Evolutionary conservation across 2,797 vertebrate species (phyloP).

Genomic region (Nyctibius grandis): DNA sequence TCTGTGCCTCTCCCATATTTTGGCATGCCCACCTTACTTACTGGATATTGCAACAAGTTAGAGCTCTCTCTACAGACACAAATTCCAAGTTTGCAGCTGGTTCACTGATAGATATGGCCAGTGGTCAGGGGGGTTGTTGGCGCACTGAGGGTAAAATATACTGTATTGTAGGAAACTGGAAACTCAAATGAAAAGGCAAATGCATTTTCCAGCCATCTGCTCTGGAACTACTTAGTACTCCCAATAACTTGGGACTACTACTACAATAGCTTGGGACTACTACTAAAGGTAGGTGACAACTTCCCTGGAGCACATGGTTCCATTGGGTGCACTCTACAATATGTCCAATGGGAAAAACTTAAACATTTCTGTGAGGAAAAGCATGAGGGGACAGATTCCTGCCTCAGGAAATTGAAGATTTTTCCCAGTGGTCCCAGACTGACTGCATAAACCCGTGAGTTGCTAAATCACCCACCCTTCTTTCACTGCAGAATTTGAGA

Average conservation of each 20-base stretch:
- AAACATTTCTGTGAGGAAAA: not conserved
- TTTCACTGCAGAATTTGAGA: not conserved
- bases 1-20: not conserved
- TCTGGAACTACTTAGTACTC: not conserved
- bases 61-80: not conserved
- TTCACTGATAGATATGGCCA: not conserved
- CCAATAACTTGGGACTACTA: not conserved
- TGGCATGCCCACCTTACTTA: not conserved
- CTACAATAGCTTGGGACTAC: not conserved
- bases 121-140: not conserved
- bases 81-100: not conserved
- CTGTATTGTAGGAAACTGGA: not conserved
- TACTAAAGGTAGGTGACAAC: not conserved
- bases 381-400: not conserved
- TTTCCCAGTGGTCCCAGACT: not conserved
- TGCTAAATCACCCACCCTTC: not conserved
- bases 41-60: not conserved
- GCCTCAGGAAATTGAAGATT: not conserved
- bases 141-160: not conserved
- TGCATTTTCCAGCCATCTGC: not conserved
- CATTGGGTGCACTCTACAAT: not conserved
- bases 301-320: not conserved
- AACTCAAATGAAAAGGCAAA: not conserved
- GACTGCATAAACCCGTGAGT: not conserved
- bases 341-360: not conserved